Conservation (phyloP, 2,888 invertebrate genomes). For the Tethea ocularis region DNA sequence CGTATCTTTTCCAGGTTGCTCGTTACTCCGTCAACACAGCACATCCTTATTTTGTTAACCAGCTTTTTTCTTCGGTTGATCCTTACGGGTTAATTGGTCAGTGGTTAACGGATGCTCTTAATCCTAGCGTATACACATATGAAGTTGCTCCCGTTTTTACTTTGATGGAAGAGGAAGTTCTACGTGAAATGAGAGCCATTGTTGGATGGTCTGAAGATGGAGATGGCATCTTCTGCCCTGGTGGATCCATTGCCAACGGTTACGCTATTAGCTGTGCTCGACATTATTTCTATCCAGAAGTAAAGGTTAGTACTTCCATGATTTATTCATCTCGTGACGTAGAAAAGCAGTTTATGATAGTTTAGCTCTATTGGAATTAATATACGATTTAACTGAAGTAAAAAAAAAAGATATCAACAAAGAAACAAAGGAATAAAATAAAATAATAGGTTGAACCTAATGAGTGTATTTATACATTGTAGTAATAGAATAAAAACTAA, state of each 20-base stretch:
- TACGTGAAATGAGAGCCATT: slow-evolving; percentile 90
- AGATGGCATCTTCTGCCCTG: slow-evolving; percentile 95
- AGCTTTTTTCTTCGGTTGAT: slow-evolving; percentile 92
- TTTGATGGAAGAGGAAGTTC: slow-evolving; percentile 92
- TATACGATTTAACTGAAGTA: not conserved
- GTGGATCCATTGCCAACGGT: slow-evolving; percentile 95
- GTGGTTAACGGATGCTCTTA: slow-evolving; percentile 93
- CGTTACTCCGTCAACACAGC: slow-evolving; percentile 95
- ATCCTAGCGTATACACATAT: slow-evolving; percentile 94
- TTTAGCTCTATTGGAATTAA: not conserved
- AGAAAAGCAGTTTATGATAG: not conserved
- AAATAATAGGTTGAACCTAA: too few relatives aligned
- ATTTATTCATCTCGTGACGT: not conserved
- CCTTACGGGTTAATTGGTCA: slow-evolving; percentile 93
- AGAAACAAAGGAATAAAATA: not conserved
- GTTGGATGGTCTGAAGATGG: slow-evolving; percentile 91
- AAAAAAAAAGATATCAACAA: not conserved
- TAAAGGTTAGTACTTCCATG: slow-evolving; percentile 84
- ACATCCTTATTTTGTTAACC: slow-evolving; percentile 95
- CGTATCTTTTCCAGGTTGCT: slow-evolving; percentile 55
- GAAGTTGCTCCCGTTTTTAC: slow-evolving; percentile 95
- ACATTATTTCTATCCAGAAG: slow-evolving; percentile 87
- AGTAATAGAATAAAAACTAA: not conserved
- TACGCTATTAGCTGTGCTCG: slow-evolving; percentile 95
- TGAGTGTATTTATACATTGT: not conserved